A percentile compares a stretch with the other conserved stretches of the same genome.
These are phyloP conservation scores for Centropyge bicolor DNA, from an alignment of 2,797 vertebrate species.

Conservation along the genomic window DNA sequence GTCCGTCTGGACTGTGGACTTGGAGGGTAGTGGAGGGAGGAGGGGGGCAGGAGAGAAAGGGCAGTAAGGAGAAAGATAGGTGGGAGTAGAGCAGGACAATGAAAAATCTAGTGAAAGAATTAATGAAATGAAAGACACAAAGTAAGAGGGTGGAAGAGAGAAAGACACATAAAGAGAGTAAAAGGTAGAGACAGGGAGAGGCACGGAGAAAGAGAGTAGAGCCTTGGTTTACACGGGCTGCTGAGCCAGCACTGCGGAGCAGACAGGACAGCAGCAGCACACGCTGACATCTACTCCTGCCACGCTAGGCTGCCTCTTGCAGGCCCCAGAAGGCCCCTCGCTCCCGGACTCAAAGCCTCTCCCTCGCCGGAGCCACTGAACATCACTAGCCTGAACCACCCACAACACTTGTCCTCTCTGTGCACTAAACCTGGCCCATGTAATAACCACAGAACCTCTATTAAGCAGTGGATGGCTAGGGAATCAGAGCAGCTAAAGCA, in stretches of 20 bases:
- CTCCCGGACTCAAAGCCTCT: slow-evolving; percentile 57
- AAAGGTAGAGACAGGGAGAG: slow-evolving; percentile 32
- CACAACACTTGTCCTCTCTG: slow-evolving; percentile 76
- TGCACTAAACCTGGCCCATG: slow-evolving; percentile 75
- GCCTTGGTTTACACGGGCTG: slow-evolving; percentile 76
- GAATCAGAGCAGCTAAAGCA: slow-evolving; percentile 62
- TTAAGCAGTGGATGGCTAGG: slow-evolving; percentile 68
- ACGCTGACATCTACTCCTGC: slow-evolving; percentile 78
- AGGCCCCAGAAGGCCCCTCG: slow-evolving; percentile 74
- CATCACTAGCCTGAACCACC: slow-evolving; percentile 73
- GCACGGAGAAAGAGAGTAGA: slow-evolving; percentile 43
- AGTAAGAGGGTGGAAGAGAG: slow-evolving; percentile 22
- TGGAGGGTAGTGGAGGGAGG: slow-evolving; percentile 49
- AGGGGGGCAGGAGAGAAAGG: slow-evolving; percentile 28
- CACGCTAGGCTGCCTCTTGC: slow-evolving; percentile 76
- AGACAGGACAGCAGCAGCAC: slow-evolving; percentile 76
- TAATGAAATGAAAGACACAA: slow-evolving; percentile 60
- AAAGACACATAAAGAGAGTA: slow-evolving; percentile 34
- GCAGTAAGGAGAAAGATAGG: slow-evolving; percentile 47
- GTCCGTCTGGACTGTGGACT: slow-evolving; percentile 80
- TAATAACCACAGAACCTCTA: slow-evolving; percentile 78
- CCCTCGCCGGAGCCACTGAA: slow-evolving; percentile 67
- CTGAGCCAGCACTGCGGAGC: slow-evolving; percentile 78
- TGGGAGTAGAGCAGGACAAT: slow-evolving; percentile 42
- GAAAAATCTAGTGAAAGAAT: slow-evolving; percentile 63